Percentiles rank a stretch among this genome's conserved stretches.
Evolutionary conservation across 1,140 invertebrate species (phyloP).

Genomic region (Maconellicoccus hirsutus): DNA sequence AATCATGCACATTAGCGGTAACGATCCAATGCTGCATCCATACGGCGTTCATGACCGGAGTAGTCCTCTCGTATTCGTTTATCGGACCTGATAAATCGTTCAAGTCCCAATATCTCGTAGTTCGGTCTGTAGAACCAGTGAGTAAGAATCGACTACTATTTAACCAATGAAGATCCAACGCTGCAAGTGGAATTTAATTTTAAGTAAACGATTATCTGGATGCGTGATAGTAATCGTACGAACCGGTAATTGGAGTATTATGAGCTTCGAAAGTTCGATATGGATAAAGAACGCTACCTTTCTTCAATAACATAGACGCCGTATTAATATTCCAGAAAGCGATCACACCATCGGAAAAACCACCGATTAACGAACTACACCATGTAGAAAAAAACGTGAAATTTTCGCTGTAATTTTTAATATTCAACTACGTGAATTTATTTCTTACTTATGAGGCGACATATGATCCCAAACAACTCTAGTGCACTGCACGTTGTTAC

Average conservation of each 20-base stretch:
- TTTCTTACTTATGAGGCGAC: constrained; percentile 28
- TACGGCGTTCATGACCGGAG: constrained; percentile 29
- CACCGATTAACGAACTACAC: constrained; percentile 42
- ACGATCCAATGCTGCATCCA: constrained; percentile 33
- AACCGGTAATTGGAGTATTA: constrained; percentile 35
- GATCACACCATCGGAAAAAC: constrained; percentile 49
- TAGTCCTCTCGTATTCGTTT: constrained; percentile 24
- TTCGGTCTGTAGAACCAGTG: constrained; percentile 33
- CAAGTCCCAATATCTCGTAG: constrained; percentile 41
- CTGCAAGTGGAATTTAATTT: neutral
- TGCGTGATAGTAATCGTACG: neutral
- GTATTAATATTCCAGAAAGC: constrained; percentile 44
- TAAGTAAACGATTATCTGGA: neutral
- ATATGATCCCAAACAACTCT: constrained; percentile 28
- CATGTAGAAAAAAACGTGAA: constrained; percentile 3
- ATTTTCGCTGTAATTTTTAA: neutral
- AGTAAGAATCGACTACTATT: neutral
- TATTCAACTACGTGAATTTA: too few species aligned
- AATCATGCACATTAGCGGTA: constrained; percentile 34
- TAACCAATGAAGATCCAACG: constrained; percentile 12
- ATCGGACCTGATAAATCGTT: constrained; percentile 33
- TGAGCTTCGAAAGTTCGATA: constrained; percentile 39
- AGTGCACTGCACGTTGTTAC: constrained; percentile 28
- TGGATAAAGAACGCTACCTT: constrained; percentile 32
- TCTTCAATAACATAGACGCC: constrained; percentile 39